These are phyloP conservation scores for Antrozous pallidus DNA, from an alignment of 2,797 vertebrate species.

Conservation along the genomic window DNA sequence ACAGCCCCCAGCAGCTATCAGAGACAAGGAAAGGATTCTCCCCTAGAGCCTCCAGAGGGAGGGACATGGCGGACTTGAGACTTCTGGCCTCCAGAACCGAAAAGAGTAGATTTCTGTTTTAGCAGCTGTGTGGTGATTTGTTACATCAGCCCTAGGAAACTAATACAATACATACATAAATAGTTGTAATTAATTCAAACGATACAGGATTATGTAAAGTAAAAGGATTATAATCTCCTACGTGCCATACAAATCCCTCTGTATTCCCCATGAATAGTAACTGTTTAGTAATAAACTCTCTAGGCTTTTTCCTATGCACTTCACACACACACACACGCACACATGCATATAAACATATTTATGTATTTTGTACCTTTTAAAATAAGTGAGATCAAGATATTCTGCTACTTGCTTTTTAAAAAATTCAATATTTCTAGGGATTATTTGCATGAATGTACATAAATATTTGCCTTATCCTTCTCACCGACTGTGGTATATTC, in stretches of 20 bases:
- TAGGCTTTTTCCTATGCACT: neutral
- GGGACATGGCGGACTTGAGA: neutral
- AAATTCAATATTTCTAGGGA: neutral
- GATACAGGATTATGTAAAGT: neutral
- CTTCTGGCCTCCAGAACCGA: neutral
- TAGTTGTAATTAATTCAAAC: conserved; percentile 4
- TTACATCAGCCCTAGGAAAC: neutral
- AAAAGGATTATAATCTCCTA: neutral
- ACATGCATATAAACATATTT: neutral
- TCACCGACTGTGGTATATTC: neutral
- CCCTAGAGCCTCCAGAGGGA: neutral
- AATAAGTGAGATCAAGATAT: neutral
- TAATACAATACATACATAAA: conserved; percentile 9
- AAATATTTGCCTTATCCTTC: neutral
- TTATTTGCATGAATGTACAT: neutral
- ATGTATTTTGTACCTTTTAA: neutral
- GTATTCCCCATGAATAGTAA: neutral
- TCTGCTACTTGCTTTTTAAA: neutral
- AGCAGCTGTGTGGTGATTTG: neutral
- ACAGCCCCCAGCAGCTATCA: neutral
- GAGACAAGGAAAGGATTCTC: neutral
- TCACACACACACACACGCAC: neutral
- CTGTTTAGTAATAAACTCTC: neutral
- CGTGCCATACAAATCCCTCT: neutral
- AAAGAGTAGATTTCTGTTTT: neutral